Evolutionary conservation across 2,888 invertebrate genomes (phyloP).

Genomic region (Sericinus montela): DNA sequence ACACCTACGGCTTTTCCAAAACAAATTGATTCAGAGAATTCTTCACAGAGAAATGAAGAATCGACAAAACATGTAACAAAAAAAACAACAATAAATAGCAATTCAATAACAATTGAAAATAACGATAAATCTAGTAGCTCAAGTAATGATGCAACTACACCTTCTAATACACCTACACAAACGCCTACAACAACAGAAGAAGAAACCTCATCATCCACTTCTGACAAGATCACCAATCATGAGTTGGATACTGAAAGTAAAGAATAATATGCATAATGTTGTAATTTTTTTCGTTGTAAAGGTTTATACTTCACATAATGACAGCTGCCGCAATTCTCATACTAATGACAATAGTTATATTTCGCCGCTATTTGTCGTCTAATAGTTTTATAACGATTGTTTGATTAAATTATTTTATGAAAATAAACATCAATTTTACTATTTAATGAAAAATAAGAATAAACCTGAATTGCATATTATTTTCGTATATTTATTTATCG

Average conservation of each 20-base stretch:
- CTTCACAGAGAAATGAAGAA: not conserved
- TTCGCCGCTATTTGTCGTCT: too few species aligned
- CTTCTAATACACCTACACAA: not conserved
- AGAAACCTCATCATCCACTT: not conserved
- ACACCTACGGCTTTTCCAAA: slow-evolving; percentile 17
- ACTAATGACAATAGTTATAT: too few species aligned
- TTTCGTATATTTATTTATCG: too few species aligned
- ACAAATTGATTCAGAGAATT: not conserved
- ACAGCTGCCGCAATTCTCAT: too few species aligned
- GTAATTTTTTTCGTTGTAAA: too few species aligned
- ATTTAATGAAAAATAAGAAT: too few species aligned
- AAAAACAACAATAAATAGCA: not conserved
- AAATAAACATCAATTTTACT: too few species aligned
- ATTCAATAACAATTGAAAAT: not conserved
- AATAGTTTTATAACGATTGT: too few species aligned
- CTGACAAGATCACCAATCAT: not conserved
- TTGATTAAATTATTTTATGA: too few species aligned
- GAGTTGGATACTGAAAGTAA: not conserved
- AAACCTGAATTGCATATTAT: too few species aligned
- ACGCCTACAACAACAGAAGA: not conserved
- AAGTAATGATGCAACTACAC: not conserved
- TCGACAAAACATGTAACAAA: not conserved
- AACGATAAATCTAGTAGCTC: not conserved
- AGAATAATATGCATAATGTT: too few species aligned
- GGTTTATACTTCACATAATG: too few species aligned